These are phyloP conservation scores for Gallinago nigripennis DNA, from an alignment of 2,797 vertebrate genomes.

Conservation along the genomic window DNA sequence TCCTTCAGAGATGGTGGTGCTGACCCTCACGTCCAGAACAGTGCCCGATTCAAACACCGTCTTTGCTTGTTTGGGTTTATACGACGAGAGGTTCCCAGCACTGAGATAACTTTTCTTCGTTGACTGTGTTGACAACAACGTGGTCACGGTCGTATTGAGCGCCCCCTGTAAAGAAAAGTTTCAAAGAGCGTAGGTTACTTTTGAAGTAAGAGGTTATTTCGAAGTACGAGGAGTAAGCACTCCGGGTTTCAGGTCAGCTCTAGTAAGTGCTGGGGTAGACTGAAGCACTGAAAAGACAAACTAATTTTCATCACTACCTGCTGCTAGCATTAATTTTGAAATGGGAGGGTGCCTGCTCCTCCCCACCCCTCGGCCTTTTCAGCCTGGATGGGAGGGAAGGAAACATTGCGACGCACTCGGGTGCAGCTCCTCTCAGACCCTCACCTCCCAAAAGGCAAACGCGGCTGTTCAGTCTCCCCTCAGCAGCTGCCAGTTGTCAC, in stretches of 20 bases:
- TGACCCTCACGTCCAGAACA: neutral
- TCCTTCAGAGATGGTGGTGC: neutral
- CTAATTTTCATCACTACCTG: neutral
- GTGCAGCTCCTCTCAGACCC: neutral
- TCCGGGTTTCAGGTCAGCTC: neutral
- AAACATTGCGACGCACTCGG: neutral
- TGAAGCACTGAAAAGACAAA: neutral
- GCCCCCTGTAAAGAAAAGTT: slow-evolving; percentile 81
- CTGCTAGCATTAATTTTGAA: neutral
- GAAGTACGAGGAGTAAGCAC: too few species aligned
- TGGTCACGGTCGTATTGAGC: slow-evolving; percentile 89
- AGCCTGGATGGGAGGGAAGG: neutral
- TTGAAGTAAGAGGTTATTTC: neutral
- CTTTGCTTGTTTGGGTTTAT: slow-evolving; percentile 56
- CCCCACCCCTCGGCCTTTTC: neutral
- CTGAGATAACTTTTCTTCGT: slow-evolving; percentile 82
- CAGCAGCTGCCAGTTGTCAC: neutral
- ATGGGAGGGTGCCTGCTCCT: neutral
- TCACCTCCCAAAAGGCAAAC: neutral
- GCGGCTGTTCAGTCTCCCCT: neutral
- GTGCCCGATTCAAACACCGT: neutral
- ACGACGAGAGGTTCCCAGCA: slow-evolving; percentile 88
- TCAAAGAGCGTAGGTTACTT: neutral
- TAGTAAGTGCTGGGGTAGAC: neutral
- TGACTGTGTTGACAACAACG: slow-evolving; percentile 85